Conservation (phyloP, 2,888 invertebrate species). For the Phlogophora meticulosa region DNA sequence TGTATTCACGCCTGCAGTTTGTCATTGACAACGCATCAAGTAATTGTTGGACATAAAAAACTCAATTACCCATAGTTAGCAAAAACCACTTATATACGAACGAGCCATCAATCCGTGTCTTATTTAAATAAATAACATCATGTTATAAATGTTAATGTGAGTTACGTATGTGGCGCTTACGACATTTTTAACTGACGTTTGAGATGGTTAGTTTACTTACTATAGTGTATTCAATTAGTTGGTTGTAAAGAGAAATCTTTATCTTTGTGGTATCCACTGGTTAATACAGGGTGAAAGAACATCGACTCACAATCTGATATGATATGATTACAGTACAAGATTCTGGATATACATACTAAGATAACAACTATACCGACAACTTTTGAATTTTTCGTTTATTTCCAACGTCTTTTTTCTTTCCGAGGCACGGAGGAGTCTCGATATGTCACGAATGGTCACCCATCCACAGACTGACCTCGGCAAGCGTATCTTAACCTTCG, state of each 20-base stretch:
- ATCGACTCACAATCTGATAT: too few relatives aligned
- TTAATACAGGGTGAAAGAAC: too few relatives aligned
- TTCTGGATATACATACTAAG: too few relatives aligned
- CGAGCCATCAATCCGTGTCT: constrained; percentile 54
- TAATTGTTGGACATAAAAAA: constrained; percentile 58
- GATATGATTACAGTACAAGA: too few relatives aligned
- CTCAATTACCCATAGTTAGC: constrained; percentile 56
- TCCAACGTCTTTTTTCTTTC: too few relatives aligned
- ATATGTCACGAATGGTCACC: too few relatives aligned
- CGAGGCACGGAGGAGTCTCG: too few relatives aligned
- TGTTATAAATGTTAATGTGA: constrained; percentile 54
- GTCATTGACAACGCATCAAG: constrained; percentile 55
- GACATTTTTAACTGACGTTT: constrained; percentile 40
- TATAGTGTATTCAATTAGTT: constrained; percentile 12
- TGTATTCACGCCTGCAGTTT: constrained; percentile 46
- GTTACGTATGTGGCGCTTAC: constrained; percentile 27
- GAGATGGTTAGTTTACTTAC: constrained; percentile 2
- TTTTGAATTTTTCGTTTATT: too few relatives aligned
- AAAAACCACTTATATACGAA: constrained; percentile 57
- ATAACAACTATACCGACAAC: too few relatives aligned
- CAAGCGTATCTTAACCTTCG: too few relatives aligned
- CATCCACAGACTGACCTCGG: too few relatives aligned
- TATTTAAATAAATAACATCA: constrained; percentile 59
- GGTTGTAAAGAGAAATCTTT: constrained; percentile 5
- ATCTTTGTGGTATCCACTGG: too few relatives aligned